These are phyloP conservation scores for Monopterus albus DNA, from an alignment of 2,113 vertebrate species.

Conservation along the genomic window DNA sequence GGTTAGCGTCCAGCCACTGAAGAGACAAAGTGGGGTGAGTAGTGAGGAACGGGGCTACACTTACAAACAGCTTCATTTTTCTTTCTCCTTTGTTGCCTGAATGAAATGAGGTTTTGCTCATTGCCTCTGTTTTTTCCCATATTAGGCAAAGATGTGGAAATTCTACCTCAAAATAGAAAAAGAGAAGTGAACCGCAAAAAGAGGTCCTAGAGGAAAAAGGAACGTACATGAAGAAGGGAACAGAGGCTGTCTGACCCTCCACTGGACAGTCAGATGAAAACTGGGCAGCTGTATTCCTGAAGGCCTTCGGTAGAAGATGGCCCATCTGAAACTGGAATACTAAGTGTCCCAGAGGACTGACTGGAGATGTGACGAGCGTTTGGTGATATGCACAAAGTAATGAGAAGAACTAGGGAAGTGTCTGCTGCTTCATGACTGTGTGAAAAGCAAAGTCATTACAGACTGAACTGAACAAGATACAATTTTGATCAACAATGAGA, in stretches of 20 bases:
- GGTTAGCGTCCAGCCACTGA: constrained; percentile 89
- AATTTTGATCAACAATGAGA: constrained; percentile 49
- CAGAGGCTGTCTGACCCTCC: constrained; percentile 37
- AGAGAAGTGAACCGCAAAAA: constrained; percentile 70
- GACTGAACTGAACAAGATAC: constrained; percentile 56
- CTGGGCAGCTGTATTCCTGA: constrained; percentile 44
- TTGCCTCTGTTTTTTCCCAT: not conserved
- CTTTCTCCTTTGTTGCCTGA: not conserved
- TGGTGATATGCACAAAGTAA: constrained; percentile 27
- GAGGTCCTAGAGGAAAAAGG: constrained; percentile 62
- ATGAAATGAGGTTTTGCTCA: constrained; percentile 24
- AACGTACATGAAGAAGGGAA: constrained; percentile 65
- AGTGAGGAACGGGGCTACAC: not conserved
- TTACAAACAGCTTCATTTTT: not conserved
- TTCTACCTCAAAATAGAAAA: constrained; percentile 85
- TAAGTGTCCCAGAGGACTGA: constrained; percentile 44
- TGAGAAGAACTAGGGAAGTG: constrained; percentile 42
- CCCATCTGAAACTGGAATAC: constrained; percentile 69
- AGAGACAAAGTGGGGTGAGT: constrained; percentile 73
- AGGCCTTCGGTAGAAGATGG: constrained; percentile 48
- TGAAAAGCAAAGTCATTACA: constrained; percentile 50
- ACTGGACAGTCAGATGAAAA: constrained; percentile 32
- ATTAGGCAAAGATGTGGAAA: constrained; percentile 75
- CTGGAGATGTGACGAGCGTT: constrained; percentile 40
- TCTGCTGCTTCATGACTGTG: constrained; percentile 70